These are phyloP conservation scores for Scaptomyza reducta DNA, from an alignment of 2,888 invertebrate genomes.

Conservation along the genomic window DNA sequence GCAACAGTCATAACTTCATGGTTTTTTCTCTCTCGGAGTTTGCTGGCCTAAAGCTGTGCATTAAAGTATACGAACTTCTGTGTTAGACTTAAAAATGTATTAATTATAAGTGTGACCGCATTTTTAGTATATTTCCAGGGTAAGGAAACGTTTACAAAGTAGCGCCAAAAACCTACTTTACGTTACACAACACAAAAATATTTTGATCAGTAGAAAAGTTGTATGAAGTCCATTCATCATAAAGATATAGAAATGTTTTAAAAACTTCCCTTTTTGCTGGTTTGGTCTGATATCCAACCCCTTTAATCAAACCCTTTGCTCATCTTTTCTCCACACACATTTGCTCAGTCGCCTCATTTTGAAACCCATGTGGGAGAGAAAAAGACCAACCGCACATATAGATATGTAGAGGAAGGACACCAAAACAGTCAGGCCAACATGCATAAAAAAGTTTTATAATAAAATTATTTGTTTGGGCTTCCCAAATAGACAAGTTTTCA, in stretches of 20 bases:
- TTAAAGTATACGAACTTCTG: neutral
- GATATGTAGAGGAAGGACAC: neutral
- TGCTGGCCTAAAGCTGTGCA: conserved; percentile 1
- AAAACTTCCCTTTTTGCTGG: neutral
- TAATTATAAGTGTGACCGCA: neutral
- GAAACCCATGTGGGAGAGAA: conserved; percentile 29
- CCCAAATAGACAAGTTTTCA: conserved; percentile 70
- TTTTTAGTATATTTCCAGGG: no score
- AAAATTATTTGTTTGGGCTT: conserved; percentile 72
- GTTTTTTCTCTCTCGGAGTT: neutral
- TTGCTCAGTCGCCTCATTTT: conserved; percentile 52
- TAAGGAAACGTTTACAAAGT: no score
- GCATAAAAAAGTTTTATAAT: conserved; percentile 69
- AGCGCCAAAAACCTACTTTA: no score
- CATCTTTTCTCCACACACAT: neutral
- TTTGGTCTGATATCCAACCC: neutral
- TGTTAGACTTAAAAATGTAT: neutral
- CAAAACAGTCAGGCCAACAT: conserved; percentile 43
- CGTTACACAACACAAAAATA: neutral
- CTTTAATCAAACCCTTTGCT: neutral
- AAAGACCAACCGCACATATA: neutral
- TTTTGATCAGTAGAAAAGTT: neutral
- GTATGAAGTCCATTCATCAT: neutral
- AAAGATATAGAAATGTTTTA: neutral
- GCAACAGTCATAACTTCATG: conserved; percentile 35